Percentiles rank a stretch among this genome's conserved stretches.
Evolutionary conservation across 2,888 invertebrate genomes (phyloP).

Genomic region (Eupithecia vulgata): DNA sequence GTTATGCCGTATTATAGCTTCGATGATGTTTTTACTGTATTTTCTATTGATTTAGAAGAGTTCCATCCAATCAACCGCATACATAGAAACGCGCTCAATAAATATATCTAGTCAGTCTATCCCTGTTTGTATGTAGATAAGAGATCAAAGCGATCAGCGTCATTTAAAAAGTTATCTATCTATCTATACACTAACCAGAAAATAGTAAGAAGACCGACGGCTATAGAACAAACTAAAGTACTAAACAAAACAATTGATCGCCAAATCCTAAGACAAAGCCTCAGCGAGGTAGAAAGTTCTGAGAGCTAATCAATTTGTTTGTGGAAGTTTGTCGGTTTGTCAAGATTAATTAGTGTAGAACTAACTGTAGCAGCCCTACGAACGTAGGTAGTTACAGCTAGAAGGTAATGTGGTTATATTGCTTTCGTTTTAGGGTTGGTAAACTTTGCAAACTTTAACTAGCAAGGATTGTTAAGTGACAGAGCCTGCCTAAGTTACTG

Average conservation of each 20-base stretch:
- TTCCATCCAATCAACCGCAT: too few relatives aligned
- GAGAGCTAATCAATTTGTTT: slow-evolving; percentile 47
- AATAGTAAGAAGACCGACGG: background rate
- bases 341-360: slow-evolving; percentile 38
- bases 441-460: background rate
- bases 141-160: too few relatives aligned
- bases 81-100: too few relatives aligned
- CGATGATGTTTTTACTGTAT: too few relatives aligned
- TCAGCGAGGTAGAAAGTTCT: slow-evolving; percentile 35
- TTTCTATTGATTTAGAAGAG: too few relatives aligned
- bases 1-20: too few relatives aligned
- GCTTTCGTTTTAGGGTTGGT: background rate
- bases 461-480: too few relatives aligned
- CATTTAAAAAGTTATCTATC: too few relatives aligned
- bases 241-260: slow-evolving; percentile 4
- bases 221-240: background rate
- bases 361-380: slow-evolving; percentile 51
- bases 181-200: too few relatives aligned
- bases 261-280: slow-evolving; percentile 24
- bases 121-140: too few relatives aligned
- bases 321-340: slow-evolving; percentile 17
- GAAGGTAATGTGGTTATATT: background rate
- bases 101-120: too few relatives aligned
- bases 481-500: too few relatives aligned
- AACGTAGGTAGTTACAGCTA: slow-evolving; percentile 26